Base-by-base conservation (phyloP, 2,797 vertebrate genomes). In the Chanos chanos region DNA sequence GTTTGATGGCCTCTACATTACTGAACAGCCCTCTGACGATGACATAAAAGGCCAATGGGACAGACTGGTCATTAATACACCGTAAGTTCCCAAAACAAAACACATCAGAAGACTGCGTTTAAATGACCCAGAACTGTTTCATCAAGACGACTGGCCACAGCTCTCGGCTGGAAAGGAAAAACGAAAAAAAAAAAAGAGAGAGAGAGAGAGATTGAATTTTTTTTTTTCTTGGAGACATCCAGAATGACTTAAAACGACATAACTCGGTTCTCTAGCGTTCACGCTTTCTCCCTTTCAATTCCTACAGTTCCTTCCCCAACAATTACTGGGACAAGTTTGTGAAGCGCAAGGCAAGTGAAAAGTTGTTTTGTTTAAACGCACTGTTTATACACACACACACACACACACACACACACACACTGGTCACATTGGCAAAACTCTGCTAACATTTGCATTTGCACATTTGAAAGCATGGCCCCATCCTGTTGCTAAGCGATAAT, bases 271-370 rank as follows among this genome's bases (percentile, higher is more conserved):
- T 27, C 41, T 9, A 54, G 33, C 68, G 19, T 49, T 15, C 18
- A n/a, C n/a, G n/a, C 57, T 1, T 78, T 61, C 74, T 70, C n/a
- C 45, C 77, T 71, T 67, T 81, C 55, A 71, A 7, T 66, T n/a
- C n/a, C n/a, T n/a, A 15, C 84, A 99, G 97, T 69, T 99, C 96
- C 58, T 99, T 99, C 72, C 97, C 97, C 61, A 96, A 93, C 83
- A 99, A 99, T 85, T 99, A 99, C 83, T 99, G 96, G 96, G 97
- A 99, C 85, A 99, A 99, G 83, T 99, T 99, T 86, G 93, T 99
- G 66, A 99, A 99, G 83, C 92, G 96, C 62, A 99, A 99, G 90
- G 96, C 92, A 90, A 80, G 91, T 73, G 53, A 41, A 33, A 31
- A 39, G 55, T 28, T 7, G 16, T 39, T 10, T 27, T 34, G 5